phyloP scores from a whole-genome alignment of 2,797 vertebrate species.

The Parauchenoglanis ngamensis region DNA sequence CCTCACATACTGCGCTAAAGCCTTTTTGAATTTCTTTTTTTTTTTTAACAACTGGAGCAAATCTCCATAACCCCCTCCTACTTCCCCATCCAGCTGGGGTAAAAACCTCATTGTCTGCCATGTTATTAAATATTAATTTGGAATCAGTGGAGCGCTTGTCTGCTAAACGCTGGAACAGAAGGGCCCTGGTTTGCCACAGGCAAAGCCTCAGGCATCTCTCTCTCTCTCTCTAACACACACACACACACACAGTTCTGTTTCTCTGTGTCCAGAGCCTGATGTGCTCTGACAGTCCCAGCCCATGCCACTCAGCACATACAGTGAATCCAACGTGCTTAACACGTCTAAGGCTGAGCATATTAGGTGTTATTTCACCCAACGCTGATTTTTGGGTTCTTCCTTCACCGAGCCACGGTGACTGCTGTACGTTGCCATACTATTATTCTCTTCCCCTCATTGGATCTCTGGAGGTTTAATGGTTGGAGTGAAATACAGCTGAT shows the following conservation, averaged over 20 bases:
- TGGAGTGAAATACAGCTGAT: constrained; percentile 42
- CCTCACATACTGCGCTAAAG: not conserved
- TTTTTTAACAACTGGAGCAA: constrained; percentile 22
- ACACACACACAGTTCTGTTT: constrained; percentile 55
- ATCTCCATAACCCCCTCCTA: constrained; percentile 8
- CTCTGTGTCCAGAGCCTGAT: constrained; percentile 66
- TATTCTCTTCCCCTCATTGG: constrained; percentile 1
- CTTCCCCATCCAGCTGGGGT: constrained; percentile 52
- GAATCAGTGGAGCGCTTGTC: constrained; percentile 78
- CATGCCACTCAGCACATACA: constrained; percentile 27
- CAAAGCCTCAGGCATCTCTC: constrained; percentile 67
- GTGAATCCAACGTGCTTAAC: constrained; percentile 36
- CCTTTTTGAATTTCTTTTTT: not conserved
- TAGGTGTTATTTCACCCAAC: constrained; percentile 1
- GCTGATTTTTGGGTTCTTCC: constrained; percentile 2
- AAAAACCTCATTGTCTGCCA: constrained; percentile 60
- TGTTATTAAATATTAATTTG: constrained; percentile 79
- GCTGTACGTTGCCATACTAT: not conserved
- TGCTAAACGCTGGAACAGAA: constrained; percentile 77
- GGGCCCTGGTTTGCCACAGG: constrained; percentile 68
- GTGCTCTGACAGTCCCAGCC: constrained; percentile 61
- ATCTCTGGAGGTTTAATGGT: constrained; percentile 47
- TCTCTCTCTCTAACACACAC: constrained; percentile 68
- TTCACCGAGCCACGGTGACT: not conserved
- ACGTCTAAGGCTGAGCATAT: constrained; percentile 1